These are phyloP conservation scores for Nothoprocta pentlandii DNA, from an alignment of 2,113 vertebrate genomes.

Conservation along the genomic window DNA sequence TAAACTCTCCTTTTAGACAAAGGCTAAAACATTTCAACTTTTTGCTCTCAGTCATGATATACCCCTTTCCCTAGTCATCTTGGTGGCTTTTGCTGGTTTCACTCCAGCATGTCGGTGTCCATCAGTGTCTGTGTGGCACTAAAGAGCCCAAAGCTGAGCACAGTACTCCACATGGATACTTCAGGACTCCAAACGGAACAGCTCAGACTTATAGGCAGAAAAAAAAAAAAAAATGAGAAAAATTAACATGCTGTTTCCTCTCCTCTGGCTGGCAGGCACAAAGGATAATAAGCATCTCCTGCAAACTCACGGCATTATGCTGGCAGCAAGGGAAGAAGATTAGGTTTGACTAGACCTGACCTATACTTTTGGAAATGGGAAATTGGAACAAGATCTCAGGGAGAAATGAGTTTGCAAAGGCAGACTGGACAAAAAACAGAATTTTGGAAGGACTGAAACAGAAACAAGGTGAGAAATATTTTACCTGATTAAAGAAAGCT, in stretches of 20 bases:
- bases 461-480: constrained; percentile 37
- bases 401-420: neutral
- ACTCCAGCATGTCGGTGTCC: neutral
- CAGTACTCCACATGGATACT: neutral
- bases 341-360: neutral
- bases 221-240: neutral
- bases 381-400: neutral
- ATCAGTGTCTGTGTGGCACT: neutral
- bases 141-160: neutral
- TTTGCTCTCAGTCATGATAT: neutral
- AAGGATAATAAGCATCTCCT: neutral
- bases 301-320: neutral
- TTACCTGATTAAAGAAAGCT: neutral
- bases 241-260: neutral
- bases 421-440: constrained; percentile 59
- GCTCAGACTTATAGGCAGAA: neutral
- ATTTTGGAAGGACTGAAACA: neutral
- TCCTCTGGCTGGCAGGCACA: neutral
- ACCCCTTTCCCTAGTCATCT: neutral
- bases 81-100: neutral
- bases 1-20: neutral
- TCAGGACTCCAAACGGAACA: neutral
- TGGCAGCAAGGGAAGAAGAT: neutral
- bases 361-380: neutral
- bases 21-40: neutral